Evolutionary conservation across 2,113 vertebrate species (phyloP).

Genomic region (Amia ocellicauda): DNA sequence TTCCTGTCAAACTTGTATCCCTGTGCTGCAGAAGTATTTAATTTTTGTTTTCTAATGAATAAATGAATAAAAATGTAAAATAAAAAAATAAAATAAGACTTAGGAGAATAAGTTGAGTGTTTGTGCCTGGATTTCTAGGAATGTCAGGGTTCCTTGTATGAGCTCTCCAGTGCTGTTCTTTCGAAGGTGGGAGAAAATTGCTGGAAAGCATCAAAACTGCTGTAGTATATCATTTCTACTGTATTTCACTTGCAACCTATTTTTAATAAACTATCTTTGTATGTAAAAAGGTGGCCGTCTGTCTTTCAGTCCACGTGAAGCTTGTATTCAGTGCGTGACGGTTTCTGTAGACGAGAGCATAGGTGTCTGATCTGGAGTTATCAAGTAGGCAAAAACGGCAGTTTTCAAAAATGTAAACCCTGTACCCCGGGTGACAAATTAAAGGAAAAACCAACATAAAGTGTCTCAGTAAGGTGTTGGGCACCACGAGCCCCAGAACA

Average conservation of each 20-base stretch:
- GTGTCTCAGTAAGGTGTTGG: no score
- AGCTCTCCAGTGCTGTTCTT: constrained; percentile 54
- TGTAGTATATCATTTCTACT: constrained; percentile 77
- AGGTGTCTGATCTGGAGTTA: no score
- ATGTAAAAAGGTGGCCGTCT: no score
- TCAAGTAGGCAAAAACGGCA: no score
- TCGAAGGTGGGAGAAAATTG: constrained; percentile 56
- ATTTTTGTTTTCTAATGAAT: not conserved
- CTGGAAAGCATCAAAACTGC: constrained; percentile 65
- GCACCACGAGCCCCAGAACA: no score
- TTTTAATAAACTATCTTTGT: constrained; percentile 83
- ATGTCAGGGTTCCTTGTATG: constrained; percentile 49
- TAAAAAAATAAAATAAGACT: not conserved
- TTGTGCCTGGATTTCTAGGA: constrained; percentile 47
- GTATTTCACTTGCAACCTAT: constrained; percentile 75
- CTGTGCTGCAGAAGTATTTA: not conserved
- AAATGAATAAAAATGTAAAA: not conserved
- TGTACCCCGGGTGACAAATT: no score
- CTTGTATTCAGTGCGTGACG: no score
- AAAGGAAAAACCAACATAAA: no score
- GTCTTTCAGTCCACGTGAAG: no score
- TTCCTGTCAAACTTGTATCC: constrained; percentile 8
- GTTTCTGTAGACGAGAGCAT: no score
- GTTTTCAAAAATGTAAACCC: no score
- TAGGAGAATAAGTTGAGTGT: constrained; percentile 32